phyloP scores from a whole-genome alignment of 2,113 vertebrate genomes.

The Apus apus region DNA sequence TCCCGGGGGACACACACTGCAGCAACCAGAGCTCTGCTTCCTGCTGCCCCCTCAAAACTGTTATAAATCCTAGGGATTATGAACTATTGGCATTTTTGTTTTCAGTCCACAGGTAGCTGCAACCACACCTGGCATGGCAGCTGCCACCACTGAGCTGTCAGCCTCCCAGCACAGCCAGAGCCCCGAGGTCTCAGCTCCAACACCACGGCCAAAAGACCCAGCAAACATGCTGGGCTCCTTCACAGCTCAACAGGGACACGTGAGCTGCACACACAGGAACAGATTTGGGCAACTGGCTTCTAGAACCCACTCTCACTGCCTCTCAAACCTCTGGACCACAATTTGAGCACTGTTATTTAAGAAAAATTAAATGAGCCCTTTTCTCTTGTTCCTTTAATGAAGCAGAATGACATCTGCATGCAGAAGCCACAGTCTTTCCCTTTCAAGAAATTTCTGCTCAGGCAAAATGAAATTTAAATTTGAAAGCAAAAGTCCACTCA shows the following conservation, averaged over 20 bases:
- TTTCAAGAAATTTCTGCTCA: neutral
- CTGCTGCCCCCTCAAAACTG: neutral
- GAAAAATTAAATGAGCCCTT: neutral
- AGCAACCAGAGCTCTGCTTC: neutral
- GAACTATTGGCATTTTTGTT: fast-evolving
- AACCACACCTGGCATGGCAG: fast-evolving
- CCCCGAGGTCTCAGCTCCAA: fast-evolving
- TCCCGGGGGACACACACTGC: neutral
- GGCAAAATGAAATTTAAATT: neutral
- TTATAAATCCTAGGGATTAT: neutral
- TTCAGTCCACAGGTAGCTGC: neutral
- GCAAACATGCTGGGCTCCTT: fast-evolving
- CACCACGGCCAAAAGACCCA: neutral
- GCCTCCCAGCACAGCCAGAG: neutral
- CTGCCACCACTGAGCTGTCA: neutral
- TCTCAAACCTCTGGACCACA: neutral
- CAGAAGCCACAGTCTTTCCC: neutral
- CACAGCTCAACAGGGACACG: neutral
- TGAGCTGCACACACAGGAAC: neutral
- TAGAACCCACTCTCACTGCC: fast-evolving
- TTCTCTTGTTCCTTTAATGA: neutral
- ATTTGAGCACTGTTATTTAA: neutral
- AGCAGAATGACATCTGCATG: neutral
- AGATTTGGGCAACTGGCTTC: neutral
- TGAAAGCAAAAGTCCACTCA: neutral